Conservation (phyloP, 2,113 vertebrate genomes). For the Andinoacara biseriatus region DNA sequence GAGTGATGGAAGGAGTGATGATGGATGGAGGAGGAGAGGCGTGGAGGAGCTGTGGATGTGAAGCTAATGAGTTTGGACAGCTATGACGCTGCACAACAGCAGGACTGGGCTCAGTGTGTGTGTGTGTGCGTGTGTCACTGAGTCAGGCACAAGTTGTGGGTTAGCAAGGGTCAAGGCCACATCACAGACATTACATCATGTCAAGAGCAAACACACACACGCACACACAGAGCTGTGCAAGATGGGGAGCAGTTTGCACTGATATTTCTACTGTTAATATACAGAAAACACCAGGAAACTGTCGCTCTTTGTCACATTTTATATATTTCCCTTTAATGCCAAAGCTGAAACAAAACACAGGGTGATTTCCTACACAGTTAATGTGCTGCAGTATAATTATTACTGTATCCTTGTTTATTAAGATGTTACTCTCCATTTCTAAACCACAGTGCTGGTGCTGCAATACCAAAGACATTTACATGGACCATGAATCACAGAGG, state of each 20-base stretch:
- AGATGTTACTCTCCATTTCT: background rate
- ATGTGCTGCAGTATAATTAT: too few relatives aligned
- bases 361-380: background rate
- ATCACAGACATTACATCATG: slow-evolving; percentile 62
- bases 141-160: slow-evolving; percentile 43
- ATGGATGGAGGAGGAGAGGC: slow-evolving; percentile 68
- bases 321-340: background rate
- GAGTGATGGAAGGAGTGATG: slow-evolving; percentile 61
- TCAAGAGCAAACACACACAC: slow-evolving; percentile 8
- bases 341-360: background rate
- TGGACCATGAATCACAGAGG: background rate
- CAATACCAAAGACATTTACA: background rate
- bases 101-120: slow-evolving; percentile 9
- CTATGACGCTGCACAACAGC: slow-evolving; percentile 60
- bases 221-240: slow-evolving; percentile 14
- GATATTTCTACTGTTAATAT: background rate
- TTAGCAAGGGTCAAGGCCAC: slow-evolving; percentile 58
- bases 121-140: background rate
- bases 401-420: too few relatives aligned
- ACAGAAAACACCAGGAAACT: background rate
- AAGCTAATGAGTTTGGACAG: slow-evolving; percentile 73
- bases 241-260: slow-evolving; percentile 1
- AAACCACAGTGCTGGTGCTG: too few relatives aligned
- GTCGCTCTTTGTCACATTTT: background rate
- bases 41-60: slow-evolving; percentile 57